Evolutionary conservation across 2,797 vertebrate species (phyloP), one percentile per base, ranked within the genome.

Genomic region (Peromyscus aztecus): DNA sequence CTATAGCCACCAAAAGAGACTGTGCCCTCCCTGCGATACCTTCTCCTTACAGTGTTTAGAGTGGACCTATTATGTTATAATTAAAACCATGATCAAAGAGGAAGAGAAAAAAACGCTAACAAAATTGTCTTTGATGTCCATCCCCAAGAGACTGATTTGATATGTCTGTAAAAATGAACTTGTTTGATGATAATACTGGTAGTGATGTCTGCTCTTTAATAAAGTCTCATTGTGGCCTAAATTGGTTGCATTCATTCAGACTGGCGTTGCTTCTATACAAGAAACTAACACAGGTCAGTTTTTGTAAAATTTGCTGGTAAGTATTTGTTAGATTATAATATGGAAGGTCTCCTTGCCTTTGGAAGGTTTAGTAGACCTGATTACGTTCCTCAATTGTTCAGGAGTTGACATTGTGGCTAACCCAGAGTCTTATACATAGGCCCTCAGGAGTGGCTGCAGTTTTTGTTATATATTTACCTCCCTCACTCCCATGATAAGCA

Each of bases 171-270:
- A 90, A 93, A 91, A 40, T 85, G 73, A 80, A 92, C 37, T 89
- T 91, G 43, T 90, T 85, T 93, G n/a, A 83, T 92, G 76, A 71
- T 95, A 29, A 80, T 80, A 29, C 46, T 80, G 31, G 24, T 67
- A 80, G 4, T 83, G 57, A 16, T 85, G 46, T 52, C 65, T 77
- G 4, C 21, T 61, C 43, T 97, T 81, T 95, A 84, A 85, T 91
- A 91, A 94, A 76, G 16, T 37, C 59, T 78, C 10, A 31, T 46
- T 73, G 67, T 57, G 31, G 49, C 29, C 84, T 93, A 63, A 86
- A 86, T n/a, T 86, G 34, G 77, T 63, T 96, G 43, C 17, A 83
- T 94, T 94, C 17, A 17, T 67, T 95, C 82, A 94, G 91, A 94
- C 69, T 93, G 59, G 61, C 89, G 13, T 34, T 65, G 34, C 52